Evolutionary conservation across 2,888 invertebrate species (phyloP).

Genomic region (Panopea generosa): DNA sequence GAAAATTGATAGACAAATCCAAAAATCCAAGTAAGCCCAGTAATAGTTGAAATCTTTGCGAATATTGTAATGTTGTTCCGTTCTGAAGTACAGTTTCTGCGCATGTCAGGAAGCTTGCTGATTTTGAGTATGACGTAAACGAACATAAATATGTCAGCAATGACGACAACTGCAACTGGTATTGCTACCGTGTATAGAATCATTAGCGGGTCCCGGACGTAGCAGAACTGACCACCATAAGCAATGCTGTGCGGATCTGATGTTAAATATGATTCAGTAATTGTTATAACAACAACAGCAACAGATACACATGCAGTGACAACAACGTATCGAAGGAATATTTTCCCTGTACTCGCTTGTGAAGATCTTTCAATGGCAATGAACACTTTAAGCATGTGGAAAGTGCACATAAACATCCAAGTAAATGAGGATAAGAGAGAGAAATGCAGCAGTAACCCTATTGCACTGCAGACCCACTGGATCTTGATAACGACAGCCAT

Average conservation of each 20-base stretch:
- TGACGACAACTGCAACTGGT: conserved; percentile 35
- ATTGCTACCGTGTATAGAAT: conserved; percentile 43
- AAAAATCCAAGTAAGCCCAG: too few species aligned
- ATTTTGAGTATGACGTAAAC: conserved; percentile 35
- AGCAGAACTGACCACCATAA: conserved; percentile 47
- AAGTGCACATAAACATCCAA: conserved; percentile 39
- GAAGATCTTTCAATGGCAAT: conserved; percentile 22
- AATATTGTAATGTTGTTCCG: conserved; percentile 47
- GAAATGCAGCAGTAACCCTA: neutral
- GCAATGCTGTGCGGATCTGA: conserved; percentile 10
- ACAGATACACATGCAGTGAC: neutral
- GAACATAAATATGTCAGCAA: conserved; percentile 47
- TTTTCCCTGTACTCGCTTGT: conserved; percentile 1
- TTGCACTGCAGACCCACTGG: too few species aligned
- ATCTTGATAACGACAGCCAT: too few species aligned
- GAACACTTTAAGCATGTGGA: conserved; percentile 53
- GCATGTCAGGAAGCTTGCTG: conserved; percentile 25
- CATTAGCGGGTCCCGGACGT: conserved; percentile 20
- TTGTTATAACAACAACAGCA: conserved; percentile 13
- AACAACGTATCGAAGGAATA: conserved; percentile 16
- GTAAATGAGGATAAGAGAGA: conserved; percentile 8
- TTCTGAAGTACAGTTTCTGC: conserved; percentile 22
- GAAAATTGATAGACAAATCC: too few species aligned
- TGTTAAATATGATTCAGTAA: conserved; percentile 3
- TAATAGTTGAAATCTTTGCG: too few species aligned